Base-by-base conservation (phyloP, 2,113 vertebrate species). In the Lipotes vexillifer region DNA sequence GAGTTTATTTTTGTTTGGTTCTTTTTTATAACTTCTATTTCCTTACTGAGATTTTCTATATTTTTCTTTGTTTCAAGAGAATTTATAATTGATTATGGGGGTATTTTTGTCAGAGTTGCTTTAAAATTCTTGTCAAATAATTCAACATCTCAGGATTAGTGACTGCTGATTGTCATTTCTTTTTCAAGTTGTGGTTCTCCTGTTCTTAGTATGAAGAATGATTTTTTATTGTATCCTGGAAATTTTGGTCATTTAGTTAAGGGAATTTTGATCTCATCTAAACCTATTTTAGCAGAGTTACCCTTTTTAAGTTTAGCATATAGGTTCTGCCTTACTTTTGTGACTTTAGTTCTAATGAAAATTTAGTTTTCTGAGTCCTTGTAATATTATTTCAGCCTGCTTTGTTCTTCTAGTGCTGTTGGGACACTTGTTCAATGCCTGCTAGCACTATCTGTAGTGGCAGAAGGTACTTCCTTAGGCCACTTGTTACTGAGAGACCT, bases 41-140 rank as follows among this genome's bases (percentile, higher is more conserved):
- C 66, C 74, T 96, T 77, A 63, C 72, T 88, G 55, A 92, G 77
- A 93, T 96, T 88, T 94, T 88, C 75, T 96, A 65, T 80, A 86
- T 86, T 85, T 96, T 96, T 93, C 74, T 83, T 78, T 86, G 89
- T 94, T 92, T 86, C 15, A 83, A 94, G 78, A 90, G 55, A 94
- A 85, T 95, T 88, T 89, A 12, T 90, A 74, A 96, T 96, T 92
- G 89, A 86, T 95, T 86, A 93, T 59, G 82, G 87, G 84, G 72
- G 31, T 68, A 93, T 82, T 96, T 96, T 97, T 88, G 52, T 89
- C 33, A 93, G 41, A 95, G 8, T 41, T 31, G 46, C 57, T 93
- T 97, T 90, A 61, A 89, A 86, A 96, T 66, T 88, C 90, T 63
- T 90, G 23, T 95, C 75, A 77, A 82, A 88, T 90, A 80, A 93